A percentile compares a stretch with the other conserved stretches of the same genome.
These are phyloP conservation scores for Archips crataeganus DNA, from an alignment of 2,888 invertebrate genomes.

Conservation along the genomic window DNA sequence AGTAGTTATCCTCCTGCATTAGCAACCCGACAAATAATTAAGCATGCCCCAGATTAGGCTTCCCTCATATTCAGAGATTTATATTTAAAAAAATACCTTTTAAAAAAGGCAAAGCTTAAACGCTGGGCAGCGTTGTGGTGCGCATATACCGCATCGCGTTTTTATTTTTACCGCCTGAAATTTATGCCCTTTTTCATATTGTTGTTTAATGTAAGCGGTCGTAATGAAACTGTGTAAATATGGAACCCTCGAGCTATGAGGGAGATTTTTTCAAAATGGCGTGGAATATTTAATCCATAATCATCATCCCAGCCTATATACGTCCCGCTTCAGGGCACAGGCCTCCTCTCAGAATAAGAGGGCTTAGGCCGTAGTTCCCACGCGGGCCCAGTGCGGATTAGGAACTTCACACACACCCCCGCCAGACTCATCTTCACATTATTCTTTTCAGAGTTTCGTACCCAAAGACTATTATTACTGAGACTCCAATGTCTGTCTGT, in stretches of 20 bases:
- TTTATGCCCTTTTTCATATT: slow-evolving; percentile 38
- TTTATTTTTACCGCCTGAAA: slow-evolving; percentile 27
- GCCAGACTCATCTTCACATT: no score
- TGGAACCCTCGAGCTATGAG: background rate
- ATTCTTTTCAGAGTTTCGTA: no score
- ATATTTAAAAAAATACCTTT: slow-evolving; percentile 27
- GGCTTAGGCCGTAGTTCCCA: no score
- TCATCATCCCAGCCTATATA: background rate
- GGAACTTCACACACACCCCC: no score
- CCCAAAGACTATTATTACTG: no score
- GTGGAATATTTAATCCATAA: background rate
- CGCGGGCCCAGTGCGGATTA: no score
- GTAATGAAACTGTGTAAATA: slow-evolving; percentile 30
- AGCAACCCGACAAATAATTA: slow-evolving; percentile 38
- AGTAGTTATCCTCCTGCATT: slow-evolving; percentile 10
- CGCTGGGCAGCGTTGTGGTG: slow-evolving; percentile 23
- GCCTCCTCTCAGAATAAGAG: no score
- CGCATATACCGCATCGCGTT: slow-evolving; percentile 24
- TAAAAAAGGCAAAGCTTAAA: slow-evolving; percentile 26
- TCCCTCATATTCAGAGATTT: slow-evolving; percentile 31
- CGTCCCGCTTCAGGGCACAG: no score
- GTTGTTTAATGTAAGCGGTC: slow-evolving; percentile 16
- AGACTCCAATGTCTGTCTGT: no score
- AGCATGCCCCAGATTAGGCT: slow-evolving; percentile 32
- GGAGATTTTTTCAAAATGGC: background rate